Percentiles rank a stretch among this genome's conserved stretches.
phyloP scores from a whole-genome alignment of 2,797 vertebrate species.

The Sebastes trivittatus region DNA sequence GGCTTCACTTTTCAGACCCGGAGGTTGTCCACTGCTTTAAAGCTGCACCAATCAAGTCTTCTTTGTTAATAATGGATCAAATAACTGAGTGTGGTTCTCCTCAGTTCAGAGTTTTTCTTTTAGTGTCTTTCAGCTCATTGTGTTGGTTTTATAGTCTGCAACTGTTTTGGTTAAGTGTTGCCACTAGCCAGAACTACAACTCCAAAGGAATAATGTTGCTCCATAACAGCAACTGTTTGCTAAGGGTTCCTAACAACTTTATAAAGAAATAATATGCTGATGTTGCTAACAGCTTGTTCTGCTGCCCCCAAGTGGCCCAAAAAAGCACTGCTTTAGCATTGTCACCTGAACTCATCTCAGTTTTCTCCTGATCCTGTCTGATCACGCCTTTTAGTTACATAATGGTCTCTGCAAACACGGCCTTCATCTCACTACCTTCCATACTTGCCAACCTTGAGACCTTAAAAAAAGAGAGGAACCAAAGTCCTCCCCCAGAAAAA shows the following conservation, averaged over 20 bases:
- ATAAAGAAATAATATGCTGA: neutral
- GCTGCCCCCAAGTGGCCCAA: neutral
- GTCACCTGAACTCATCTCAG: neutral
- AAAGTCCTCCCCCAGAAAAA: no score
- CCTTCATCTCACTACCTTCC: no score
- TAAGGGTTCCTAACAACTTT: neutral
- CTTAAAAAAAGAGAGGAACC: no score
- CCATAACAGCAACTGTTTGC: neutral
- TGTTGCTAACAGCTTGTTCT: neutral
- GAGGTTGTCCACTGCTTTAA: no score
- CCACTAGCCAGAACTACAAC: neutral
- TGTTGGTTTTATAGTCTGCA: neutral
- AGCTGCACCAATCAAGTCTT: neutral
- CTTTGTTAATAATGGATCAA: neutral
- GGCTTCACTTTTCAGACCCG: no score
- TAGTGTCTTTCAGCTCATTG: neutral
- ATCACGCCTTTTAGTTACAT: neutral
- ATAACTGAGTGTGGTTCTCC: neutral
- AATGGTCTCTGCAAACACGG: neutral
- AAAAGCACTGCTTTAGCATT: neutral
- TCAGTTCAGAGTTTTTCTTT: neutral
- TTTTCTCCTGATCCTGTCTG: neutral
- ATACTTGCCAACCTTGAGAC: no score
- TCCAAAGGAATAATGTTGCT: neutral
- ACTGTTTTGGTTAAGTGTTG: neutral